phyloP scores from a whole-genome alignment of 2,888 invertebrate genomes.

The Cepaea hortensis region DNA sequence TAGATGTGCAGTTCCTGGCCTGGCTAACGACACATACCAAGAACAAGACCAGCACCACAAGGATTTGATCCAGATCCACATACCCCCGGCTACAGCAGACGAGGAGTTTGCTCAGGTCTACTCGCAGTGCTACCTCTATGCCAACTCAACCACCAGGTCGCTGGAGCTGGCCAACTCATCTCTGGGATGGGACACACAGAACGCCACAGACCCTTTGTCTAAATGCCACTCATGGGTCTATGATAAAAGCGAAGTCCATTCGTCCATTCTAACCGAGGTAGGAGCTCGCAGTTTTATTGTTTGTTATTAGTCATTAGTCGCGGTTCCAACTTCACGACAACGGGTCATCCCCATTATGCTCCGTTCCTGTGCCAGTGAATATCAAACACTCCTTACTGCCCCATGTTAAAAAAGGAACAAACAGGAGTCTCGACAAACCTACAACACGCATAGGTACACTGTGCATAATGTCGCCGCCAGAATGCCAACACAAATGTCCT shows the following conservation, averaged over 20 bases:
- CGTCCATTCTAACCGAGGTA: conserved; percentile 47
- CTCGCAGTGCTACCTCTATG: background rate
- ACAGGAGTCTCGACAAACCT: no score
- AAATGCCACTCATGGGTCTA: conserved; percentile 50
- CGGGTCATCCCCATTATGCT: no score
- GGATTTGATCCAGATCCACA: background rate
- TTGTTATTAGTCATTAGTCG: background rate
- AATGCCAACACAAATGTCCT: no score
- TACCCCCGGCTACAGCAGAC: background rate
- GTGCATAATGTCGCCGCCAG: no score
- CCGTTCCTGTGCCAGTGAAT: no score
- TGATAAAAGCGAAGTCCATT: conserved; percentile 42
- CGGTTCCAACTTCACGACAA: no score
- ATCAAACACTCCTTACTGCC: no score
- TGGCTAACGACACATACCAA: conserved; percentile 13
- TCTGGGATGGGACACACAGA: background rate
- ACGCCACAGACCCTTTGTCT: background rate
- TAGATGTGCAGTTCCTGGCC: conserved; percentile 22
- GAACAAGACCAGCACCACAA: background rate
- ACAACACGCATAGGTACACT: no score
- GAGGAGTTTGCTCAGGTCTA: background rate
- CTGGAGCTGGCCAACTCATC: background rate
- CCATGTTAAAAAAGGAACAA: no score
- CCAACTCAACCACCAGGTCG: background rate
- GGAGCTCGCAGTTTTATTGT: background rate